Evolutionary conservation across 2,797 vertebrate genomes (phyloP).

Genomic region (Philypnodon macrostomus): DNA sequence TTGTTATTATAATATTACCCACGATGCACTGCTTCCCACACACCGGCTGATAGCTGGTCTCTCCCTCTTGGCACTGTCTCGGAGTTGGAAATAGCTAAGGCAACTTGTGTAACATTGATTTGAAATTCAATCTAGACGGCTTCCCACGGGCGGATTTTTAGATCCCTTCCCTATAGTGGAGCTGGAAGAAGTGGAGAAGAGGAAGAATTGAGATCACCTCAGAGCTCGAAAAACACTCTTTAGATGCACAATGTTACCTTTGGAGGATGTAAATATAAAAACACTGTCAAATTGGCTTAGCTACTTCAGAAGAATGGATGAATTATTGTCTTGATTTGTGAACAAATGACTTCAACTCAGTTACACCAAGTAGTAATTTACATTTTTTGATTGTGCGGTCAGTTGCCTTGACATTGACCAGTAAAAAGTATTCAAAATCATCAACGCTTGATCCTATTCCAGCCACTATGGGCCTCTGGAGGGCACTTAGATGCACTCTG

Average conservation of each 20-base stretch:
- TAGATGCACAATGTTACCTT: slow-evolving; percentile 12
- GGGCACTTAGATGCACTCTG: too few species aligned
- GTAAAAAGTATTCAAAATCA: too few species aligned
- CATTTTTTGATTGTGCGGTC: too few species aligned
- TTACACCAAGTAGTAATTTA: too few species aligned
- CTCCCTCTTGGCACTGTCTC: slow-evolving; percentile 45
- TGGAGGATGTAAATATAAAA: slow-evolving; percentile 19
- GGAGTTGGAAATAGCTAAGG: slow-evolving; percentile 56
- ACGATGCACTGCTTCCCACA: slow-evolving; percentile 57
- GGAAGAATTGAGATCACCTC: slow-evolving; percentile 20
- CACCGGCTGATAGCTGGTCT: slow-evolving; percentile 51
- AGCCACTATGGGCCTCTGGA: too few species aligned
- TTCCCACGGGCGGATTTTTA: slow-evolving; percentile 39
- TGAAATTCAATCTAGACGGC: slow-evolving; percentile 66
- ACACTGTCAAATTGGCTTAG: too few species aligned
- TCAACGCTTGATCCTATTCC: too few species aligned
- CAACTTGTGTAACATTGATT: slow-evolving; percentile 67
- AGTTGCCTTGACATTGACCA: too few species aligned
- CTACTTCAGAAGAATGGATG: too few species aligned
- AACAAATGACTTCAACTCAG: too few species aligned
- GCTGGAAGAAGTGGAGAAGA: slow-evolving; percentile 12
- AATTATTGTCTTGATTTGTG: too few species aligned
- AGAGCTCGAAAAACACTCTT: slow-evolving; percentile 14
- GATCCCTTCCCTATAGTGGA: slow-evolving; percentile 36
- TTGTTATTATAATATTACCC: slow-evolving; percentile 43